A percentile compares a stretch with the other conserved stretches of the same genome.
Evolutionary conservation across 2,888 invertebrate species (phyloP).

Genomic region (Tetrapedia diversipes): DNA sequence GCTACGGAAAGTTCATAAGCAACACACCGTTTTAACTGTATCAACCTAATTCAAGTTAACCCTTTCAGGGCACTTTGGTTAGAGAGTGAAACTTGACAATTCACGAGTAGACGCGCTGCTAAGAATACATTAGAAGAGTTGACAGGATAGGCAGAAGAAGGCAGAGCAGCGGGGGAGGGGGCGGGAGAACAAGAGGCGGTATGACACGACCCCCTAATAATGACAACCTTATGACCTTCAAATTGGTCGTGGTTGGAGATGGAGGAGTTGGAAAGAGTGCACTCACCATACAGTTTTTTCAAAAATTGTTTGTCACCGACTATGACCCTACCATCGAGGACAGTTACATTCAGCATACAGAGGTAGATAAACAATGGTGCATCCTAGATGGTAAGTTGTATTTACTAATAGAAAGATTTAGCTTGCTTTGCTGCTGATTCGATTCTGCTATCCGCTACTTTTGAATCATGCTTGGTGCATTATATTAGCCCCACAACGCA

Average conservation of each 20-base stretch:
- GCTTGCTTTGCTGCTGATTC: neutral
- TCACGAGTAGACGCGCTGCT: constrained; percentile 56
- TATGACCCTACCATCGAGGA: constrained; percentile 98
- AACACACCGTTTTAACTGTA: neutral
- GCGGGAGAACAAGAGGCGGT: constrained; percentile 78
- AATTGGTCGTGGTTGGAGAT: constrained; percentile 96
- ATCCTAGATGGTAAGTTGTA: constrained; percentile 90
- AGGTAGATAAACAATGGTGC: constrained; percentile 96
- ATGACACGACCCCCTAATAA: constrained; percentile 88
- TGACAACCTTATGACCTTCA: constrained; percentile 90
- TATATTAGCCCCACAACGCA: neutral
- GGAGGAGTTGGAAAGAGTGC: constrained; percentile 98
- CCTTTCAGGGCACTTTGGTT: constrained; percentile 47
- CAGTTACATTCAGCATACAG: constrained; percentile 96
- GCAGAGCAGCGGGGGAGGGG: constrained; percentile 74
- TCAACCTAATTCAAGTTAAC: constrained; percentile 17
- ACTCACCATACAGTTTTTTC: constrained; percentile 98
- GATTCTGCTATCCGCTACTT: constrained; percentile 9
- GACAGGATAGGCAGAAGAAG: constrained; percentile 79
- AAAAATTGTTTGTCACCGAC: constrained; percentile 96
- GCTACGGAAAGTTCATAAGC: neutral
- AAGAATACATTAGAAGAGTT: constrained; percentile 68
- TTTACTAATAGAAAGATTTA: neutral
- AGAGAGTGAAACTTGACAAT: constrained; percentile 34
- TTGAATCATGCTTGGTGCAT: neutral